Base-by-base conservation (phyloP, 2,888 invertebrate species). In the Bembecia ichneumoniformis region DNA sequence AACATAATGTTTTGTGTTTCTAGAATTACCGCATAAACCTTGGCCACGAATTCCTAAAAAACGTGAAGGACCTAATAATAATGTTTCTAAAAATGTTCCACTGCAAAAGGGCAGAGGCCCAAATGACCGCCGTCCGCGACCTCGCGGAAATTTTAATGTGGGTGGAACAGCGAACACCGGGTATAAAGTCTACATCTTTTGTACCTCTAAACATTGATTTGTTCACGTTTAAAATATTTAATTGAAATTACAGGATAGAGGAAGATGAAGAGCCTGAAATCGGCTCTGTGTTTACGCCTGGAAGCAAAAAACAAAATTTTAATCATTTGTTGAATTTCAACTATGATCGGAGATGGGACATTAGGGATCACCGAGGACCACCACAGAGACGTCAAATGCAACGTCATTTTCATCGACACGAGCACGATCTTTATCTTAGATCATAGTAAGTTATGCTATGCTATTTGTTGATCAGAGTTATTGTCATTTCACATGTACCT, bases 241-340 rank as follows among this genome's bases (percentile, higher is more conserved):
- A 9, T 14, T 40, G 43, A 3, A 46, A 40, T 52, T 59, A 53
- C 67, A 88, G 88, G 86, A 49, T 88, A 88, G 89, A 88, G 59
- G 81, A 86, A 48, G 86, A 89, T 56, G 86, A 88, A 56, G 88
- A 88, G 68, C 89, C 90, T 75, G 96, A 96, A 90, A 86, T 91
- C 79, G 95, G 94, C 89, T 95, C 95, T 75, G 92, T 95, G 66
- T 92, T 93, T 89, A 88, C 90, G 75, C 91, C 91, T 78, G 94
- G 95, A 87, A 94, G 94, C 82, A 96, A 95, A 82, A 96, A 96
- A 89, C 94, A 94, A 88, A 97, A 94, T 87, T 89, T 96, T 87
- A 96, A 95, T 84, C 96, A 97, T 90, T 91, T 97, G 90, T 91
- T 97, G 67, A 97, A 97, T 87, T 97, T 97, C 84, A 93, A 93